Evolutionary conservation across 2,888 invertebrate species (phyloP).

Genomic region (Netelia fuscicornis): DNA sequence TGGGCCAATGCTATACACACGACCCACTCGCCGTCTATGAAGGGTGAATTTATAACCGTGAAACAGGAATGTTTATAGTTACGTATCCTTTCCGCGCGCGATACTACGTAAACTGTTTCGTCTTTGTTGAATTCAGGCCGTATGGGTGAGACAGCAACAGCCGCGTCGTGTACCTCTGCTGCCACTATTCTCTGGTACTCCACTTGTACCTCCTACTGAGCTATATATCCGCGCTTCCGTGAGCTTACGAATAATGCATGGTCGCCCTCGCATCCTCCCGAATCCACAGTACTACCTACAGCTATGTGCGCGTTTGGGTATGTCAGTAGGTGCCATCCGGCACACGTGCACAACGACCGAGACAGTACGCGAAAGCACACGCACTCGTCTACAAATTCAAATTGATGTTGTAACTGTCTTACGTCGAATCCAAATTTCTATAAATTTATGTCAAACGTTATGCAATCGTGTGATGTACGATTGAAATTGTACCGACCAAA

Average conservation of each 20-base stretch:
- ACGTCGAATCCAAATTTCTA: constrained; percentile 49
- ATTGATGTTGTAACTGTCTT: constrained; percentile 36
- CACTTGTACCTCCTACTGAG: constrained; percentile 47
- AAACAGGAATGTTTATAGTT: constrained; percentile 18
- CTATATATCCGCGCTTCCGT: constrained; percentile 65
- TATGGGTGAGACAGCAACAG: constrained; percentile 52
- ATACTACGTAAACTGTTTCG: constrained; percentile 45
- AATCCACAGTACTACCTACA: constrained; percentile 22
- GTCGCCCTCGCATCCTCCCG: constrained; percentile 63
- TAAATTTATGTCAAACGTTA: constrained; percentile 61
- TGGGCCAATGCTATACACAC: constrained; percentile 52
- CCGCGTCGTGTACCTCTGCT: constrained; percentile 23
- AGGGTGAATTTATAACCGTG: constrained; percentile 39
- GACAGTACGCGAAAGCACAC: no score
- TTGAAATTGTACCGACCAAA: constrained; percentile 12
- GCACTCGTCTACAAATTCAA: no score
- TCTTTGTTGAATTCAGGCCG: constrained; percentile 42
- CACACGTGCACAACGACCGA: constrained; percentile 1
- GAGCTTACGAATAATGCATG: constrained; percentile 67
- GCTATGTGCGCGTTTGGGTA: constrained; percentile 8
- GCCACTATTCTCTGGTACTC: constrained; percentile 42
- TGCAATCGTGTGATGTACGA: constrained; percentile 52
- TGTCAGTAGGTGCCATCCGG: constrained; percentile 53
- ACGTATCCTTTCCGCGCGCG: constrained; percentile 16
- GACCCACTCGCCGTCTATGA: not conserved